Evolutionary conservation across 2,888 invertebrate genomes (phyloP).

Genomic region (Megaustenia siamemsis): DNA sequence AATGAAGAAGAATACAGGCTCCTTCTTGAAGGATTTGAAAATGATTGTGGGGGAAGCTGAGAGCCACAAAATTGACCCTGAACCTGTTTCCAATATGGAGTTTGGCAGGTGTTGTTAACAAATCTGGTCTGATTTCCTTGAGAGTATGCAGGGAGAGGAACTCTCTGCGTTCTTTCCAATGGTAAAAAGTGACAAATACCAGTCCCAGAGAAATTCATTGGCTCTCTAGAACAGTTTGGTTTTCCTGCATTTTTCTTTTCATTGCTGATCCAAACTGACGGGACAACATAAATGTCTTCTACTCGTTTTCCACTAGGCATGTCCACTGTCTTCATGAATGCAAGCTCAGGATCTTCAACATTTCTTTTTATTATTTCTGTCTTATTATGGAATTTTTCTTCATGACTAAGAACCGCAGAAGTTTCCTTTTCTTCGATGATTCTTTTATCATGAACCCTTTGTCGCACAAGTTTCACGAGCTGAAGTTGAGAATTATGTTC

Average conservation of each 20-base stretch:
- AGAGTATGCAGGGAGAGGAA: constrained; percentile 21
- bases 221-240: not conserved
- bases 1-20: not conserved
- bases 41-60: not conserved
- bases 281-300: constrained; percentile 51
- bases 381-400: not conserved
- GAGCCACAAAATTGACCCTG: constrained; percentile 4
- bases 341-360: constrained; percentile 47
- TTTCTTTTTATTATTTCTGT: constrained; percentile 2
- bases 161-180: constrained; percentile 3
- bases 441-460: constrained; percentile 6
- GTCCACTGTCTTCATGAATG: constrained; percentile 51
- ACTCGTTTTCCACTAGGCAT: constrained; percentile 52
- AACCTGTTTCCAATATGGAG: constrained; percentile 4
- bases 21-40: constrained; percentile 1
- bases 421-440: not conserved
- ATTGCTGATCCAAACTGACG: constrained; percentile 45
- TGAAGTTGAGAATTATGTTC: constrained; percentile 43
- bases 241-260: constrained; percentile 28
- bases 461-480: constrained; percentile 43
- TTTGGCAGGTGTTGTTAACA: not conserved
- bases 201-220: not conserved
- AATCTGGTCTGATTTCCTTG: constrained; percentile 23
- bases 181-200: constrained; percentile 17
- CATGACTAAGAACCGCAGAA: not conserved